phyloP scores from a whole-genome alignment of 2,113 vertebrate species.

The Lipophrys pholis region DNA sequence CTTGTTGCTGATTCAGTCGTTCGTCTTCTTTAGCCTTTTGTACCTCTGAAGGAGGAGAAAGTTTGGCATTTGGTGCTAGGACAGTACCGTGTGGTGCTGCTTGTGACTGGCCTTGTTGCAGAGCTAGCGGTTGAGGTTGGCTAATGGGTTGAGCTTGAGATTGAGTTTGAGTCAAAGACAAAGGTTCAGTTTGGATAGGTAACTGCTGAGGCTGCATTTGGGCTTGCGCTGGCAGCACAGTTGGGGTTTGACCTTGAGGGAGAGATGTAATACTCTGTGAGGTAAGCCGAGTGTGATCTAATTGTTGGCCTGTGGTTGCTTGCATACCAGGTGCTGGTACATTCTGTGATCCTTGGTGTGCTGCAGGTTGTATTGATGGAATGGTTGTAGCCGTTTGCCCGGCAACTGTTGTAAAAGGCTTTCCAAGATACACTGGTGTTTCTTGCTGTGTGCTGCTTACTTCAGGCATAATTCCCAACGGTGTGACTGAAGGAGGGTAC shows the following conservation, averaged over 20 bases:
- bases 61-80: constrained; percentile 44
- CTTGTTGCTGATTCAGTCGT: constrained; percentile 92
- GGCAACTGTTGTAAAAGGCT: constrained; percentile 77
- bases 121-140: constrained; percentile 66
- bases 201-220: constrained; percentile 76
- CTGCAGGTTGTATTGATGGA: constrained; percentile 57
- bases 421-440: constrained; percentile 92
- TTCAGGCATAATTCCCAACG: constrained; percentile 66
- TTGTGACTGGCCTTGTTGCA: constrained; percentile 72
- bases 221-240: constrained; percentile 59
- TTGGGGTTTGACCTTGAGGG: constrained; percentile 63
- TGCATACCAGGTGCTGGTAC: constrained; percentile 57
- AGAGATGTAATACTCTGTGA: constrained; percentile 54
- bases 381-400: constrained; percentile 62
- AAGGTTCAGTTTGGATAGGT: constrained; percentile 79
- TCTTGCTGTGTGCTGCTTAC: constrained; percentile 81
- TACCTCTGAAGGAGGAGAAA: constrained; percentile 77
- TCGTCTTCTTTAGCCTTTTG: constrained; percentile 92
- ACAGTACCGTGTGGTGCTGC: constrained; percentile 40
- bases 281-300: constrained; percentile 69
- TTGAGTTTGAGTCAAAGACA: constrained; percentile 76
- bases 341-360: constrained; percentile 59
- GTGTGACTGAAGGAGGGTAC: constrained; percentile 75
- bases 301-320: constrained; percentile 69
- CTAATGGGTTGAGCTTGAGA: constrained; percentile 66